Evolutionary conservation across 2,888 invertebrate genomes (phyloP), one percentile per base, ranked within the genome.

Genomic region (Melanargia galathea): DNA sequence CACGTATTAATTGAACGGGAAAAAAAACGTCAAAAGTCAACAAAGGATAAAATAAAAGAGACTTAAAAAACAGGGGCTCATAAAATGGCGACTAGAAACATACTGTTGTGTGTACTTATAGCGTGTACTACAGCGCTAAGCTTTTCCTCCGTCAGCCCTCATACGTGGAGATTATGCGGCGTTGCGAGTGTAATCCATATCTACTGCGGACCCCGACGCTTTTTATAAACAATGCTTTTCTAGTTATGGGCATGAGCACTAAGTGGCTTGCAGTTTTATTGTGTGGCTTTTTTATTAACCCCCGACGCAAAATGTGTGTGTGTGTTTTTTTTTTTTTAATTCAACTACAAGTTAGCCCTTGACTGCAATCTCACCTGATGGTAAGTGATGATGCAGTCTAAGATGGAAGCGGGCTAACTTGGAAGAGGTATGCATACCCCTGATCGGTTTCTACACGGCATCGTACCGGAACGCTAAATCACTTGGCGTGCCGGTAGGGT

Each of bases 181-280:
- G 61, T 62, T 64, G 60, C 62, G 59, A 64, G 60, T 63, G 65
- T 64, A 63, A 62, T 54, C 67, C 64, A 54, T 62, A 62, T 66
- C 61, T 52, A 64, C 56, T 64, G 61, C 60, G 48, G 45, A 64
- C 52, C 65, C 62, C 56, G 48, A 60, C 68, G 60, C 51, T 70
- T 70, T 70, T 70, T 68, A 55, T 62, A 62, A 62, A 66, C 64
- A 70, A 60, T 62, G 68, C 58, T 62, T 64, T 18, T 54, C 20
- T 22, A 46, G 56, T 24, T 45, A 22, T 38, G 49, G 49, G 61
- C 18, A 52, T 56, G 65, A 64, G 64, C 68, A 62, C 60, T 68
- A 70, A 70, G 60, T 68, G 66, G 70, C 58, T 63, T 63, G 46
- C 60, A 62, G 59, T 60, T 70, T 63, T 62, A 62, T 65, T 67